Evolutionary conservation across 2,797 vertebrate genomes (phyloP).

Genomic region (Bufotes viridis): DNA sequence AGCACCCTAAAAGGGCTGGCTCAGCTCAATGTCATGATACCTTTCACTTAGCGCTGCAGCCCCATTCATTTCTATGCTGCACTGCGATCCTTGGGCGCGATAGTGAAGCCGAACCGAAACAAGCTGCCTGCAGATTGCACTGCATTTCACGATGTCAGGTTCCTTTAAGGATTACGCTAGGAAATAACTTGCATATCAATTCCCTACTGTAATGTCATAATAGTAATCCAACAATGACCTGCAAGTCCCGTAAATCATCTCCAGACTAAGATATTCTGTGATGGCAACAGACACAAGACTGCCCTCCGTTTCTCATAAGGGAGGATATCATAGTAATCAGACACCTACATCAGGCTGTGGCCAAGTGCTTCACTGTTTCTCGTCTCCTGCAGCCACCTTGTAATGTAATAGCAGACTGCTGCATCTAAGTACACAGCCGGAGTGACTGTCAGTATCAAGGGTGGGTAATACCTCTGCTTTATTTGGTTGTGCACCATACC

Average conservation of each 20-base stretch:
- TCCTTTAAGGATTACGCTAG: not conserved
- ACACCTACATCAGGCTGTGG: not conserved
- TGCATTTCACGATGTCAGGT: no score
- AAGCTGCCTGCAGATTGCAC: no score
- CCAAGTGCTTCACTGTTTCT: slow-evolving; percentile 27
- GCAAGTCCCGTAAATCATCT: not conserved
- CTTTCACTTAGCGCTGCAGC: no score
- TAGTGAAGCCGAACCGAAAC: no score
- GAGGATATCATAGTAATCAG: slow-evolving; percentile 2
- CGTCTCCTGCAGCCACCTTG: not conserved
- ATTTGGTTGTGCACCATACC: no score
- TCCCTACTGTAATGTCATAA: not conserved
- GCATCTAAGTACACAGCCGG: not conserved
- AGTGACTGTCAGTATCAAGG: not conserved
- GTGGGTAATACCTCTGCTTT: not conserved
- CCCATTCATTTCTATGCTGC: no score
- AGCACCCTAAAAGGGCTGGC: no score
- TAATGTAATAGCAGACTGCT: not conserved
- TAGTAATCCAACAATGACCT: not conserved
- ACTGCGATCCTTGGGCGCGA: no score
- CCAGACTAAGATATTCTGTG: not conserved
- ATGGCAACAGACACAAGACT: not conserved
- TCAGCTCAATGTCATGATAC: no score
- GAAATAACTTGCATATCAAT: not conserved
- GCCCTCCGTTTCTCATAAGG: not conserved